phyloP scores from a whole-genome alignment of 2,888 invertebrate genomes.

The Oasisia sp. region DNA sequence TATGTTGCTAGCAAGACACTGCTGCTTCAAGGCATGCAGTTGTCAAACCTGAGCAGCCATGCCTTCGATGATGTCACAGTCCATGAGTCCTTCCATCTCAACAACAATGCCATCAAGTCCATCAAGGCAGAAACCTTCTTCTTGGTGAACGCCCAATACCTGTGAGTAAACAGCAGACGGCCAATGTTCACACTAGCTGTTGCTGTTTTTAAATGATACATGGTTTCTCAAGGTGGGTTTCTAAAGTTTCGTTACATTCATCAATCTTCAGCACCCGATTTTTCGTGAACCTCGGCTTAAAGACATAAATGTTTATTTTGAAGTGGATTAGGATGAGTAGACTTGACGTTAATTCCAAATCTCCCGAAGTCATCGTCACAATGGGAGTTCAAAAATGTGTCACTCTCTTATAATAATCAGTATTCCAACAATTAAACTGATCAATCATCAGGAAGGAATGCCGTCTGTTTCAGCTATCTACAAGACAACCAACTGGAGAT shows the following conservation, averaged over 20 bases:
- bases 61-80: conserved; percentile 45
- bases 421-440: not conserved
- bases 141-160: conserved; percentile 20
- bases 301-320: too few species aligned
- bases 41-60: conserved; percentile 20
- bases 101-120: conserved; percentile 40
- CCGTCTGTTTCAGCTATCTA: conserved; percentile 29
- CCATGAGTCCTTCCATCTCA: conserved; percentile 38
- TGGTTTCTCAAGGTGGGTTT: too few species aligned
- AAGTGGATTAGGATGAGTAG: too few species aligned
- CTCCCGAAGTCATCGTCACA: too few species aligned
- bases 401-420: not conserved
- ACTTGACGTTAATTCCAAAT: too few species aligned
- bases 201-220: too few species aligned
- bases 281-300: too few species aligned
- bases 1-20: not conserved
- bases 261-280: too few species aligned
- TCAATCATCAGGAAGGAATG: not conserved
- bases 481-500: conserved; percentile 30
- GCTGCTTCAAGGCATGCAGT: conserved; percentile 19
- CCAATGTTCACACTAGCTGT: too few species aligned
- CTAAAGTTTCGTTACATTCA: too few species aligned
- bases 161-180: conserved; percentile 30
- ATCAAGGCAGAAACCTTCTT: conserved; percentile 36
- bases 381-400: too few species aligned